These are phyloP conservation scores for Meganola albula DNA, from an alignment of 2,888 invertebrate species.

Conservation along the genomic window DNA sequence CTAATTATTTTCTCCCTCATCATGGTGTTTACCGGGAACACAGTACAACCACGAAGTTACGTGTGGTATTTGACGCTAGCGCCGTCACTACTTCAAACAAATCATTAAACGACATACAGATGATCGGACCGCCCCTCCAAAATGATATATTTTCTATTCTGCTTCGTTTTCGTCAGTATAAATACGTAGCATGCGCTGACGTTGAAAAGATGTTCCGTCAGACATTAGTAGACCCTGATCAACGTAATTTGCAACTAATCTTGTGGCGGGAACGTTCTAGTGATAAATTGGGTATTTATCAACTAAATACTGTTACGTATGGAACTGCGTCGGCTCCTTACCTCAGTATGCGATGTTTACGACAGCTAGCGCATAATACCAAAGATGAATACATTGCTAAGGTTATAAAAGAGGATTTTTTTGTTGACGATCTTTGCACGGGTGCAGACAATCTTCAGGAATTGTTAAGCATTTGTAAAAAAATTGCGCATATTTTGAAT, in stretches of 20 bases:
- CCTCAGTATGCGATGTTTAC: neutral
- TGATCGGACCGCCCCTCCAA: too few relatives aligned
- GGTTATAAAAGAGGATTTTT: neutral
- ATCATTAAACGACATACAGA: too few relatives aligned
- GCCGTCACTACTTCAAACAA: too few relatives aligned
- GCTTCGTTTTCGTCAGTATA: conserved; percentile 2
- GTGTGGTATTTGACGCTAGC: too few relatives aligned
- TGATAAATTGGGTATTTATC: neutral
- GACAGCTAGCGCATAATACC: neutral
- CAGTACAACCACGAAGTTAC: too few relatives aligned
- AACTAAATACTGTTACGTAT: neutral
- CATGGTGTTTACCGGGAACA: too few relatives aligned
- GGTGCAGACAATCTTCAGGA: too few relatives aligned
- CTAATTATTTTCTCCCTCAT: too few relatives aligned
- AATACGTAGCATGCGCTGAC: conserved; percentile 3
- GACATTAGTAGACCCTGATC: neutral
- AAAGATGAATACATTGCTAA: neutral
- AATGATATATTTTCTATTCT: conserved; percentile 4
- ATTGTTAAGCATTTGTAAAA: neutral
- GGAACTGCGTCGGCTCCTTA: neutral
- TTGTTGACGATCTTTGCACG: neutral
- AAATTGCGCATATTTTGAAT: neutral
- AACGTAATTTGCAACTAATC: conserved; percentile 1
- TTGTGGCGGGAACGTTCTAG: neutral
- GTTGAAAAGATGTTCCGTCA: conserved; percentile 4